These are phyloP conservation scores for Lasioglossum pauxillum DNA, from an alignment of 2,888 invertebrate species.

Conservation along the genomic window DNA sequence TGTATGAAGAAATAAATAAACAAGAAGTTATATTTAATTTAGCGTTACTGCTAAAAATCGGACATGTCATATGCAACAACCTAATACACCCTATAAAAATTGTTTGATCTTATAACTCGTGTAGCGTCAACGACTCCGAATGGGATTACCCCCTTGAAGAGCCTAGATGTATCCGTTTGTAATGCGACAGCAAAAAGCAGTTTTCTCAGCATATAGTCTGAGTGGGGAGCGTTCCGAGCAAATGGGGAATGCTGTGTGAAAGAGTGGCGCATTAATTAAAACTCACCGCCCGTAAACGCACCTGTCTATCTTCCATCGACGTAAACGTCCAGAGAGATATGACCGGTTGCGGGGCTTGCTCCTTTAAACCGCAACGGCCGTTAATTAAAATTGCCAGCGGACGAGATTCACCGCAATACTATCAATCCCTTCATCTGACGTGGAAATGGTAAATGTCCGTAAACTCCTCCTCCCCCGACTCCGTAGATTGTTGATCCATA, in stretches of 20 bases:
- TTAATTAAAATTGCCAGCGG: conserved; percentile 55
- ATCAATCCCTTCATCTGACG: conserved; percentile 44
- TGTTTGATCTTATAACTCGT: not conserved
- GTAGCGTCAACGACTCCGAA: not conserved
- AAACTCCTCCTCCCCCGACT: conserved; percentile 1
- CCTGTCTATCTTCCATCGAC: conserved; percentile 33
- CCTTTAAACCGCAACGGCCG: conserved; percentile 31
- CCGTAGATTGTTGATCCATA: conserved; percentile 11
- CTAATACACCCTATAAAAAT: not conserved
- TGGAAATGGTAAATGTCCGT: conserved; percentile 31
- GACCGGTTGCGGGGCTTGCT: conserved; percentile 34
- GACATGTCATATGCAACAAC: too few relatives aligned
- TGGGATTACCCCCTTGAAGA: not conserved
- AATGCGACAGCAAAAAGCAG: not conserved
- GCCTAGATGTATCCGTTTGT: not conserved
- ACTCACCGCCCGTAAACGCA: conserved; percentile 37
- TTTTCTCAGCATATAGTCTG: not conserved
- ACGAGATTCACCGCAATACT: conserved; percentile 37
- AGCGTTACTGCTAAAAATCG: too few relatives aligned
- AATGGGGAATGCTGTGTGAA: conserved; percentile 39
- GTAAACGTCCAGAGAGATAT: conserved; percentile 34
- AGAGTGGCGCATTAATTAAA: conserved; percentile 54
- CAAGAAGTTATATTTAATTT: too few relatives aligned
- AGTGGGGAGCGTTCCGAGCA: conserved; percentile 13
- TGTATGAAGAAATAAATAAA: too few relatives aligned